Percentiles rank a stretch among this genome's conserved stretches.
phyloP scores from a whole-genome alignment of 2,888 invertebrate genomes.

The Smittia sp. region DNA sequence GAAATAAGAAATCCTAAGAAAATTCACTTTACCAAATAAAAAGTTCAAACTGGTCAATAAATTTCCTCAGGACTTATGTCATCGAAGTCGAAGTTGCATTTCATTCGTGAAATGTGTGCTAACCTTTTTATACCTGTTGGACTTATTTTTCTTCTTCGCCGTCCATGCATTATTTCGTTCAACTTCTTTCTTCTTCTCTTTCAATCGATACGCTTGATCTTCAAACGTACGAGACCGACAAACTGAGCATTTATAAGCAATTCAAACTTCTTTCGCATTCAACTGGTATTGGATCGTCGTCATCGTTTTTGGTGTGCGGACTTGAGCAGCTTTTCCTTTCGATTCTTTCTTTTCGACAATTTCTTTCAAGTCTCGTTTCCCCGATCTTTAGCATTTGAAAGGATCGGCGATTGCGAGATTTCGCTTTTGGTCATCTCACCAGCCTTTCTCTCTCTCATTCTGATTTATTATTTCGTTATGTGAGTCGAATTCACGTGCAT shows the following conservation, averaged over 20 bases:
- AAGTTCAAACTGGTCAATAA: too few relatives aligned
- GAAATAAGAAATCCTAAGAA: too few relatives aligned
- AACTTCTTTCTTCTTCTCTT: background rate
- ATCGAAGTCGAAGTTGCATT: background rate
- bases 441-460: background rate
- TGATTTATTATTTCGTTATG: slow-evolving; percentile 5
- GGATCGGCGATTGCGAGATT: background rate
- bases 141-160: background rate
- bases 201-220: slow-evolving; percentile 37
- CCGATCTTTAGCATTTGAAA: slow-evolving; percentile 10
- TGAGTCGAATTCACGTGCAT: background rate
- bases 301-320: background rate
- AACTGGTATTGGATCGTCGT: background rate
- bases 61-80: too few relatives aligned
- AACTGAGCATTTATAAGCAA: slow-evolving; percentile 18
- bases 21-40: too few relatives aligned
- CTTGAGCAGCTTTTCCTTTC: slow-evolving; percentile 18
- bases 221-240: slow-evolving; percentile 35
- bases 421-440: background rate
- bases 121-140: background rate
- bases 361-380: slow-evolving; percentile 19
- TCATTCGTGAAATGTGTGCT: background rate
- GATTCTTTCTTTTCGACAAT: slow-evolving; percentile 24
- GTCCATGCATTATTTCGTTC: background rate
- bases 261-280: slow-evolving; percentile 23